Base-by-base conservation (phyloP, 2,797 vertebrate species). In the Emydoidea blandingii region DNA sequence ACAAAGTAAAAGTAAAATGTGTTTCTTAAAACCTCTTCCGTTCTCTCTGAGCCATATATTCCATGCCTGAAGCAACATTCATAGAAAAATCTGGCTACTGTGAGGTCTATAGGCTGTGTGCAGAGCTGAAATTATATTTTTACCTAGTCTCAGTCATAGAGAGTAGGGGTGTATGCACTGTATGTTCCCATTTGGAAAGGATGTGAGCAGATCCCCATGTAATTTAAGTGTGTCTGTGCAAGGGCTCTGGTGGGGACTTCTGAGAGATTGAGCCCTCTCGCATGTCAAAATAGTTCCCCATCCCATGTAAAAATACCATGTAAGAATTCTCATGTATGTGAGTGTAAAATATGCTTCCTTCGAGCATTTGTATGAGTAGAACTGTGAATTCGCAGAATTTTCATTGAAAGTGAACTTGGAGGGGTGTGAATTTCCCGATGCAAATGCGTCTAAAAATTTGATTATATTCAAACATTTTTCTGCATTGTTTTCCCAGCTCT, bases 261-360 rank as follows among this genome's bases (percentile, higher is more conserved):
- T 80, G 19, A 62, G 78, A 88, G 93, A 92, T 44, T 65, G 44
- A 21, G 41, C 82, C 91, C 92, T 31, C 14, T 76, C 76, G 91
- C 84, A 4, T 0, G 0, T 68, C 34, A 37, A 37, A 83, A 78
- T 41, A 8, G 56, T 0, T 3, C 12, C 0, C 0, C 74, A 47
- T 81, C 80, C 74, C 89, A 44, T 84, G 2, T 78, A 44, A 21
- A 53, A 90, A 68, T 37, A 57, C n/a, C 18, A 25, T 59, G 34
- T 23, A 59, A 89, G 83, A 79, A 85, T 12, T 31, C 29, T 65
- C 44, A 31, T 56, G 79, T 91, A 52, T 89, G 37, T 29, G 41
- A 62, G 52, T 44, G 82, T 44, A 12, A 86, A 85, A 3, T 25
- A 65, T 31, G 2, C 18, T 85, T 87, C 79, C 3, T 86, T 56